These are phyloP conservation scores for Watsonalla cultraria DNA, from an alignment of 2,888 invertebrate species.

Conservation along the genomic window DNA sequence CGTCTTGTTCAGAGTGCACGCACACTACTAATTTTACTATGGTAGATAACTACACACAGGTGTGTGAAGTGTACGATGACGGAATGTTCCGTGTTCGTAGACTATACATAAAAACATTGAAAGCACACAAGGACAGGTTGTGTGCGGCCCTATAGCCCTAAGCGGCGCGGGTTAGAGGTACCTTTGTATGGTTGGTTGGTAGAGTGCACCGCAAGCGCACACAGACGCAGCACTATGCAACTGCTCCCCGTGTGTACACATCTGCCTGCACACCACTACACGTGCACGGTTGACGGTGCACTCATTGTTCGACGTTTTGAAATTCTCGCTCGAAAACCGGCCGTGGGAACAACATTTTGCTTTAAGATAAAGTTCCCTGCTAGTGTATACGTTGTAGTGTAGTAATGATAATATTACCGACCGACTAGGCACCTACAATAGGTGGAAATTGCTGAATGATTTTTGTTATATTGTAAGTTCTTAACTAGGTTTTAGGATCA, in stretches of 20 bases:
- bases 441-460: too few species aligned
- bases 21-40: too few species aligned
- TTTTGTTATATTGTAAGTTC: too few species aligned
- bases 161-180: conserved; percentile 8
- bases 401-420: neutral
- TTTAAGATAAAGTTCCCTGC: neutral
- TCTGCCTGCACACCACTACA: conserved; percentile 36
- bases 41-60: neutral
- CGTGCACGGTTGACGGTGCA: conserved; percentile 49
- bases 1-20: too few species aligned
- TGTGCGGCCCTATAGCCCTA: conserved; percentile 9
- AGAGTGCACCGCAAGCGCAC: conserved; percentile 18
- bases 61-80: neutral
- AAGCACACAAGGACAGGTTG: conserved; percentile 34
- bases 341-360: conserved; percentile 56
- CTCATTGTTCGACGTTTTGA: conserved; percentile 69
- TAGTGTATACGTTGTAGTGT: neutral
- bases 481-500: too few species aligned
- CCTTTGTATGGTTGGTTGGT: neutral
- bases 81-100: conserved; percentile 14
- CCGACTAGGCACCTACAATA: too few species aligned
- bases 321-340: conserved; percentile 60
- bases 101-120: conserved; percentile 15
- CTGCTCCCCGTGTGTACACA: conserved; percentile 29
- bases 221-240: conserved; percentile 18